A percentile compares a stretch with the other conserved stretches of the same genome.
phyloP scores from a whole-genome alignment of 2,113 vertebrate genomes.

The Calidris pygmaea region DNA sequence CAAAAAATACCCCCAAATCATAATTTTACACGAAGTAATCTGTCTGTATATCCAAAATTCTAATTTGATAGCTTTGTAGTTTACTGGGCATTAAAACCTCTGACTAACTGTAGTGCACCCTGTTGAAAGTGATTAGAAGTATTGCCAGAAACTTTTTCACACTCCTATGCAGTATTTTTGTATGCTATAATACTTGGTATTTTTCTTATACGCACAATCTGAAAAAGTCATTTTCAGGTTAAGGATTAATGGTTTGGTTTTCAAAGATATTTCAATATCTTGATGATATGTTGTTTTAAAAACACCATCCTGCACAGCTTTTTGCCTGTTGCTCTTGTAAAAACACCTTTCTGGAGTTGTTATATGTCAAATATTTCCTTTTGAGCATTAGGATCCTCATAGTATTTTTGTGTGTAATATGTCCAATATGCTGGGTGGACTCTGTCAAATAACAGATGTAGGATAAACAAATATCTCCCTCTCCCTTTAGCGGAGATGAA shows the following conservation, averaged over 20 bases:
- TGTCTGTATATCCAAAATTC: not conserved
- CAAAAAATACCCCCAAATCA: not conserved
- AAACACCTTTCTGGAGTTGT: not conserved
- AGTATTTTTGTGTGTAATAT: not conserved
- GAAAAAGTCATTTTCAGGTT: not conserved
- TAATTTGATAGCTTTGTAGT: not conserved
- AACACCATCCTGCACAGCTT: not conserved
- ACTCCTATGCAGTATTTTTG: not conserved
- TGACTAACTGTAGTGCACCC: not conserved
- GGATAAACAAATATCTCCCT: not conserved
- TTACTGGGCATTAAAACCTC: not conserved
- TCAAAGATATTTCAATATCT: not conserved
- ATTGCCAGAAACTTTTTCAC: not conserved
- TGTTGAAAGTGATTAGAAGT: not conserved
- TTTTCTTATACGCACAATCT: not conserved
- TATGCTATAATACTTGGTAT: not conserved
- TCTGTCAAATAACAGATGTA: not conserved
- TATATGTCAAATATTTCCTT: not conserved
- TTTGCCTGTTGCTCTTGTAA: not conserved
- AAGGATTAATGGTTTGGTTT: not conserved
- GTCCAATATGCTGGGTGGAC: rapidly evolving
- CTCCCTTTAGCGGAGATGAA: not conserved
- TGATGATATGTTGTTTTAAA: not conserved
- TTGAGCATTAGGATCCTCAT: not conserved
- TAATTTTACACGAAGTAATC: not conserved